Evolutionary conservation across 2,113 vertebrate genomes (phyloP).

Genomic region (Peromyscus polionotus): DNA sequence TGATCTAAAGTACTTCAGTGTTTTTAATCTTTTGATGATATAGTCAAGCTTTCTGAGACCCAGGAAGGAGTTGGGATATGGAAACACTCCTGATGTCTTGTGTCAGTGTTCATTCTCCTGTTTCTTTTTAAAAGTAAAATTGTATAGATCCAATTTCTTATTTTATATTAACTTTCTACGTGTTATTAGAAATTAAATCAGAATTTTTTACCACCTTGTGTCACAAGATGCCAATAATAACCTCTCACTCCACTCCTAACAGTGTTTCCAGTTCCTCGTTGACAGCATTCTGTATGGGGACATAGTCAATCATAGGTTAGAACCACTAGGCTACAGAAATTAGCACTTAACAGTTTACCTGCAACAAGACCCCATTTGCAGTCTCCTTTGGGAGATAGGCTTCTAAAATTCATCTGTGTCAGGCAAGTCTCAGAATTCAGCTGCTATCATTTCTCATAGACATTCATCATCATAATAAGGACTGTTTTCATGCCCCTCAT

Average conservation of each 20-base stretch:
- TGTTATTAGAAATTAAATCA: not conserved
- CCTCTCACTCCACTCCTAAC: not conserved
- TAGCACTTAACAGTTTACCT: not conserved
- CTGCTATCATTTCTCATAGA: not conserved
- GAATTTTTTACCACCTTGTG: not conserved
- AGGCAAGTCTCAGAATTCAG: not conserved
- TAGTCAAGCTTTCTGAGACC: not conserved
- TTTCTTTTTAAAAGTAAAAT: not conserved
- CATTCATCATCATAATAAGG: not conserved
- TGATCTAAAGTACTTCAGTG: not conserved
- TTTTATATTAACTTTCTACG: not conserved
- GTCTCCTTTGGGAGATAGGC: not conserved
- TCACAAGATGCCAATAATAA: not conserved
- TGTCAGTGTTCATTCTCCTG: not conserved
- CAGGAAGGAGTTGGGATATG: not conserved
- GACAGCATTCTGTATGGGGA: not conserved
- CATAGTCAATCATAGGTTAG: not conserved
- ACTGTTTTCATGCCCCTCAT: not conserved
- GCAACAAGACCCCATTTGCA: not conserved
- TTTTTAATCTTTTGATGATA: not conserved
- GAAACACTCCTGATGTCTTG: not conserved
- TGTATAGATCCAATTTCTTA: not conserved
- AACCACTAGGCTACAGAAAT: not conserved
- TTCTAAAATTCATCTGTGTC: not conserved
- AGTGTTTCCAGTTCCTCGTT: not conserved